Evolutionary conservation across 2,113 vertebrate genomes (phyloP).

Genomic region (Callipepla squamata): DNA sequence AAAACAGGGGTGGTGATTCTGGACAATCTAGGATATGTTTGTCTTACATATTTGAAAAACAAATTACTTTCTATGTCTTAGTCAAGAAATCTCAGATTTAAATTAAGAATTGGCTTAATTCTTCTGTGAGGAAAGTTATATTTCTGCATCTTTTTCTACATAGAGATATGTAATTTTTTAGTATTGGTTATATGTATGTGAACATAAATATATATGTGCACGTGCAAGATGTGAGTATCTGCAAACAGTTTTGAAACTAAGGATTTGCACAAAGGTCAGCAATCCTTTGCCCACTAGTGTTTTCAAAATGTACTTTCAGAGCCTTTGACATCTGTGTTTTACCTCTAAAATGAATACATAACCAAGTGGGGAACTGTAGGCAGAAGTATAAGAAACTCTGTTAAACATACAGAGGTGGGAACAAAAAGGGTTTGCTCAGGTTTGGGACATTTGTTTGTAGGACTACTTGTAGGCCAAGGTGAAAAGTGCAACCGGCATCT

Average conservation of each 20-base stretch:
- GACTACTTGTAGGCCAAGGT: conserved; percentile 76
- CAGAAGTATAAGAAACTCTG: conserved; percentile 48
- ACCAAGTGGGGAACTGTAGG: conserved; percentile 63
- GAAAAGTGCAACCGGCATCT: conserved; percentile 81
- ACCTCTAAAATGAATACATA: conserved; percentile 53
- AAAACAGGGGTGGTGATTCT: neutral
- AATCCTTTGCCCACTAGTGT: conserved; percentile 17
- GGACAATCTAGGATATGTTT: neutral
- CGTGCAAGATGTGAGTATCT: conserved; percentile 24
- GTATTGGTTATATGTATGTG: neutral
- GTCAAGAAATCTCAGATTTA: neutral
- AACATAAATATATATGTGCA: neutral
- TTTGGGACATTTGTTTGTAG: conserved; percentile 72
- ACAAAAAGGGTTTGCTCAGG: conserved; percentile 46
- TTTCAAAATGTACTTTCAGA: conserved; percentile 55
- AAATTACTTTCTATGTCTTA: neutral
- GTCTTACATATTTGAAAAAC: neutral
- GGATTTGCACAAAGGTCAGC: conserved; percentile 51
- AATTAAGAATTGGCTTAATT: neutral
- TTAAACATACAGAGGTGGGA: conserved; percentile 64
- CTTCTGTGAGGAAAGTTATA: neutral
- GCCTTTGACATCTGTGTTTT: conserved; percentile 73
- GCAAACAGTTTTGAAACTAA: conserved; percentile 53
- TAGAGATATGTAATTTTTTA: neutral
- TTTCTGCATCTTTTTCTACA: neutral